Base-by-base conservation (phyloP, 2,888 invertebrate genomes). In the Caenorhabditis sp. region DNA sequence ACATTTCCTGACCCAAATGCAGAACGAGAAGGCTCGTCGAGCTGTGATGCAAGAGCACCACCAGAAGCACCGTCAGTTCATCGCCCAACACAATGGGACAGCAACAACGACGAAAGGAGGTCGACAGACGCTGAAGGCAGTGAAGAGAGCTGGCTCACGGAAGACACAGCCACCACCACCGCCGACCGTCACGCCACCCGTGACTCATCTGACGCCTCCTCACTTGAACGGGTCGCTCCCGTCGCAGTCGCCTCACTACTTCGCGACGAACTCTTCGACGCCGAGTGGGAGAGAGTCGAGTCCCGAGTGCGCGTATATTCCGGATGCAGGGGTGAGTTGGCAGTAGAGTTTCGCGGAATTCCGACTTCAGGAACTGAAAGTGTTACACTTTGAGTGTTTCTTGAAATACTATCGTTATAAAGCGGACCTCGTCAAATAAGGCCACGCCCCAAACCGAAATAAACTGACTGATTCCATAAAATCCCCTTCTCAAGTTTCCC, bases 211-310 rank as follows among this genome's bases (percentile, higher is more conserved):
- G 70, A 83, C 83, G 44, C 83, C 83, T 8, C 83, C 83, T 19
- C 75, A 74, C 22, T 83, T 80, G 1, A 79, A 83, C 47, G 83
- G 83, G 26, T 82, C 82, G 0, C 69, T 81, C 56, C 75, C 75
- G 6, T 81, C 81, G 16, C 70, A 69, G 8, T 81, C 81, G 6
- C 81, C 81, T 0, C 49, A 70, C 22, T 80, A 68, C 28, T 59
- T 66, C 24, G 58, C 56, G 35, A 74, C 61, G 10, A 58, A 56
- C 10, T 22, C 74, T 1, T 63, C 79, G 10, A 74, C 80, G 2
- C 80, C 80, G n/a, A 68, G 49, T 5, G 41, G 44, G 0, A 24
- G 74, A 35, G 68, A 77, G 8, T 26, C 54, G 26, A 77, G 69
- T 51, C 77, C 77, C 0, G 77, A 69, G 16, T 59, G 61, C 24